Percentiles rank a stretch among this genome's conserved stretches.
Evolutionary conservation across 2,113 vertebrate genomes (phyloP).

Genomic region (Aldabrachelys gigantea): DNA sequence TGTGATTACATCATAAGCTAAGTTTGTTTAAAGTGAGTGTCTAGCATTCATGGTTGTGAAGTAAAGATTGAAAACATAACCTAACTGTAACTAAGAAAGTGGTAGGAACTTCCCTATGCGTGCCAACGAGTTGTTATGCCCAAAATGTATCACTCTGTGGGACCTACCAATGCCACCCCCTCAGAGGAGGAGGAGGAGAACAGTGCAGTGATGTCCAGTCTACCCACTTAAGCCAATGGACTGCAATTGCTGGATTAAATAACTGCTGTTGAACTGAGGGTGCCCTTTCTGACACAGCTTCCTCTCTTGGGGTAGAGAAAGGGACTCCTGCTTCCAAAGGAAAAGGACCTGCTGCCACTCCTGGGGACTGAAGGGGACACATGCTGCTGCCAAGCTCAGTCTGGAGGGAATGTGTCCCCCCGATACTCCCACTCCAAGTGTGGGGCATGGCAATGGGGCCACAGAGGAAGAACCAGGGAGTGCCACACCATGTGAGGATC

Average conservation of each 20-base stretch:
- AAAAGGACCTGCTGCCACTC: background rate
- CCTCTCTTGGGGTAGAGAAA: background rate
- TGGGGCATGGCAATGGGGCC: background rate
- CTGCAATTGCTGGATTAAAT: background rate
- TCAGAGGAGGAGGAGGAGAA: background rate
- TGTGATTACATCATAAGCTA: background rate
- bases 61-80: background rate
- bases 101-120: background rate
- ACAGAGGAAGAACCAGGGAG: background rate
- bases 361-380: background rate
- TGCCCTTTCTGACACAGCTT: background rate
- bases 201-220: fast-evolving
- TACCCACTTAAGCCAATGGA: background rate
- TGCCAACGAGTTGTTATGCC: background rate
- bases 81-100: background rate
- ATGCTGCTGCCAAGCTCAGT: background rate
- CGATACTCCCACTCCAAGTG: background rate
- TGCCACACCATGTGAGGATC: background rate
- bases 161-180: fast-evolving
- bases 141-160: background rate
- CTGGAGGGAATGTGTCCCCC: background rate
- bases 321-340: background rate
- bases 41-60: background rate
- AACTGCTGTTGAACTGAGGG: background rate
- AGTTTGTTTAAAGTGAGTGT: background rate